phyloP scores from a whole-genome alignment of 2,797 vertebrate genomes.

The Numenius phaeopus region DNA sequence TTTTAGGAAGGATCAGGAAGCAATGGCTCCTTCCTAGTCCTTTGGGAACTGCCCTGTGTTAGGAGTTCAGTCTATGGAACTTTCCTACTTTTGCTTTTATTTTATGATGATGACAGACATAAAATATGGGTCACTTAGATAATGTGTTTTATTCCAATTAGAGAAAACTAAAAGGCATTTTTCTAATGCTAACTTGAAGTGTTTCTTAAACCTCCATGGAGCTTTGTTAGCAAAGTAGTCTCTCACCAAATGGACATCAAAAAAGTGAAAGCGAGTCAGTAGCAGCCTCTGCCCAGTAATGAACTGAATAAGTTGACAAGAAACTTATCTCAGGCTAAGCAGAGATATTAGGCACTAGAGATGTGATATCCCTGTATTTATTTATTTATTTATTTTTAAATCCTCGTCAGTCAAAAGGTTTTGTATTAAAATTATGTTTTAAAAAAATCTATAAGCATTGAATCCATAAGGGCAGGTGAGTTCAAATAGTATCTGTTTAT shows the following conservation, averaged over 20 bases:
- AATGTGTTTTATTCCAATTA: neutral
- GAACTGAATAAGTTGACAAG: neutral
- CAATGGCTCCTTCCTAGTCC: neutral
- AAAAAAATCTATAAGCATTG: neutral
- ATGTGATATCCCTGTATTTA: neutral
- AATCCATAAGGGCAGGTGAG: neutral
- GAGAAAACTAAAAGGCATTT: neutral
- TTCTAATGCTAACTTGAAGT: neutral
- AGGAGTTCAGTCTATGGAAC: neutral
- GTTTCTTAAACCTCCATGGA: neutral
- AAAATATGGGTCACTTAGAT: neutral
- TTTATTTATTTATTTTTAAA: neutral
- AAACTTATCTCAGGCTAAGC: neutral
- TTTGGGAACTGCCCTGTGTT: neutral
- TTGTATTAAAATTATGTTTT: neutral
- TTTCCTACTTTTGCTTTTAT: neutral
- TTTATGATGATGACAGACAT: neutral
- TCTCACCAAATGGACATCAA: neutral
- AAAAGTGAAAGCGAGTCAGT: neutral
- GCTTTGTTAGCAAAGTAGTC: neutral
- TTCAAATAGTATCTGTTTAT: neutral
- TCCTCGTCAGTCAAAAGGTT: neutral
- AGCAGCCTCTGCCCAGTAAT: neutral
- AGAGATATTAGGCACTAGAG: neutral
- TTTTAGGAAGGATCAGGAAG: neutral